These are phyloP conservation scores for Cyprinodon tularosa DNA, from an alignment of 2,113 vertebrate genomes.

Conservation along the genomic window DNA sequence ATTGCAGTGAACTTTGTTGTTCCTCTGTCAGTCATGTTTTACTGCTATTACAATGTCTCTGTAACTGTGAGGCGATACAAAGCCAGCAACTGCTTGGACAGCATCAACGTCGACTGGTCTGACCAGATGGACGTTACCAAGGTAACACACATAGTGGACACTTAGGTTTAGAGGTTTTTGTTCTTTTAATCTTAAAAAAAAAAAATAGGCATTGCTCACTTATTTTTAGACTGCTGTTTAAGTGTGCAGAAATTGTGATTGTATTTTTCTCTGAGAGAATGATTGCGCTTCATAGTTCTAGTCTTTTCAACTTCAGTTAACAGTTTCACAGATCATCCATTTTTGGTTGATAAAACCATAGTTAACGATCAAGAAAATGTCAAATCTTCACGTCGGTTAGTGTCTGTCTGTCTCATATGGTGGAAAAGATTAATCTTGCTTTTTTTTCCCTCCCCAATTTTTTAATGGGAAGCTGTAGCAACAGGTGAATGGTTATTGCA, in stretches of 20 bases:
- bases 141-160: slow-evolving; percentile 75
- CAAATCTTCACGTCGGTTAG: too few species aligned
- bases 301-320: too few species aligned
- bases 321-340: too few species aligned
- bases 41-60: slow-evolving; percentile 94
- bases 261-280: neutral
- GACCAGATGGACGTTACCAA: slow-evolving; percentile 96
- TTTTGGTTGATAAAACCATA: too few species aligned
- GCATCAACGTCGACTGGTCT: slow-evolving; percentile 88
- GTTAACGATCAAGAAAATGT: too few species aligned
- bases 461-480: too few species aligned
- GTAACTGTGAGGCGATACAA: slow-evolving; percentile 82
- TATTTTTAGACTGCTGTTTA: neutral
- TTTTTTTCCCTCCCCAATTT: too few species aligned
- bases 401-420: too few species aligned
- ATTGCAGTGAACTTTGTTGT: slow-evolving; percentile 90
- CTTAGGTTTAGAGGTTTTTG: neutral
- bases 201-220: neutral
- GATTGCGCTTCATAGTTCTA: too few species aligned
- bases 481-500: too few species aligned
- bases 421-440: too few species aligned
- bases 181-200: too few species aligned
- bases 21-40: slow-evolving; percentile 93
- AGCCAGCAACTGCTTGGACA: slow-evolving; percentile 78
- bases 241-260: neutral